Percentiles rank a stretch among this genome's conserved stretches.
Evolutionary conservation across 1,140 invertebrate species (phyloP).

Genomic region (Drosophila ananassae): DNA sequence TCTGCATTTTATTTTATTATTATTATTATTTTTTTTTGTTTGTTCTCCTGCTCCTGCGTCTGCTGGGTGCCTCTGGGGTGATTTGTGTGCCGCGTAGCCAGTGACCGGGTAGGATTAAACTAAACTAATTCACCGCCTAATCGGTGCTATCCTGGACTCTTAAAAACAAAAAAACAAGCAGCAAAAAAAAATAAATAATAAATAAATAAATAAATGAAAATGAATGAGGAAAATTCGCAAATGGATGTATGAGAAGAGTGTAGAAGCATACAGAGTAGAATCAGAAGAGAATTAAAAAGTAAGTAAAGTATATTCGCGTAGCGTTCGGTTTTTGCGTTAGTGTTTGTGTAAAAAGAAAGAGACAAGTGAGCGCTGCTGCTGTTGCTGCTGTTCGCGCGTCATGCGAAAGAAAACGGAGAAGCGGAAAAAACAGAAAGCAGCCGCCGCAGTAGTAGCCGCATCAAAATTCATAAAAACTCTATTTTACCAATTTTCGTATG

Average conservation of each 20-base stretch:
- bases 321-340: slow-evolving; percentile 30
- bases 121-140: background rate
- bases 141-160: slow-evolving; percentile 1
- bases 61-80: slow-evolving; percentile 42
- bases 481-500: slow-evolving; percentile 20
- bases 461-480: slow-evolving; percentile 14
- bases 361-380: slow-evolving; percentile 46
- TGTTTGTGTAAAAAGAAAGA: slow-evolving; percentile 40
- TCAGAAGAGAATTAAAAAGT: slow-evolving; percentile 66
- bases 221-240: slow-evolving; percentile 77
- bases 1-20: slow-evolving; percentile 82
- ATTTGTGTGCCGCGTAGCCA: slow-evolving; percentile 11
- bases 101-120: background rate
- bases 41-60: slow-evolving; percentile 61
- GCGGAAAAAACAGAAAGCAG: slow-evolving; percentile 26
- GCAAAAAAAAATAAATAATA: slow-evolving; percentile 18
- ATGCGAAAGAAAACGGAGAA: slow-evolving; percentile 39
- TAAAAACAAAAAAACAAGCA: background rate
- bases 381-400: slow-evolving; percentile 25
- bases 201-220: slow-evolving; percentile 47
- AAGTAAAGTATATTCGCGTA: slow-evolving; percentile 64
- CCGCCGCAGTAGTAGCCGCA: background rate
- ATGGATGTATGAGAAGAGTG: slow-evolving; percentile 61
- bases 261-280: background rate
- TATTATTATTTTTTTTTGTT: slow-evolving; percentile 80